Conservation (phyloP, 2,888 invertebrate species). For the Oscheius sp. region DNA sequence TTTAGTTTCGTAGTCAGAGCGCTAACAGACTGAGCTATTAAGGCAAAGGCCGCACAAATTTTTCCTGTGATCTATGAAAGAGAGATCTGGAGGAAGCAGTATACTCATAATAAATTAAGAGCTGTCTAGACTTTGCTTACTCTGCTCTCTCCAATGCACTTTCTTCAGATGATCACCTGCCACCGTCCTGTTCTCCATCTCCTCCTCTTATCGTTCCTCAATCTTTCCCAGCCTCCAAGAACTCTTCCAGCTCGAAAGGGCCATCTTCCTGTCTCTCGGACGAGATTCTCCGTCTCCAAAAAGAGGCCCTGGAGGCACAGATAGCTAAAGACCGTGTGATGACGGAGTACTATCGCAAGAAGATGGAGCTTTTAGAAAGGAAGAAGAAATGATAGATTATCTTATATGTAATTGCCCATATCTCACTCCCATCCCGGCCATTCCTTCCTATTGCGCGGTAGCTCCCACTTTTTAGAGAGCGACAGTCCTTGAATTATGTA, state of each 20-base stretch:
- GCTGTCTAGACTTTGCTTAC: too few species aligned
- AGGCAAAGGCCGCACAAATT: too few species aligned
- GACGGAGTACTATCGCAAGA: conserved; percentile 1
- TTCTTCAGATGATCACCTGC: too few species aligned
- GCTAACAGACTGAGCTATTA: too few species aligned
- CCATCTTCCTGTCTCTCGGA: neutral
- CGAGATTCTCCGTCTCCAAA: neutral
- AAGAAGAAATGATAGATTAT: neutral
- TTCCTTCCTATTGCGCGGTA: neutral
- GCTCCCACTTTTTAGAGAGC: neutral
- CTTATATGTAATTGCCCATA: neutral
- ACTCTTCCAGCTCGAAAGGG: too few species aligned
- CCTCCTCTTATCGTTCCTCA: neutral
- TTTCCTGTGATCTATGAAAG: too few species aligned
- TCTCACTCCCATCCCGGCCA: conserved; percentile 10
- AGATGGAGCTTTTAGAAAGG: conserved; percentile 14
- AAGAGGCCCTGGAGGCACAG: conserved; percentile 13
- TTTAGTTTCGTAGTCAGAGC: too few species aligned
- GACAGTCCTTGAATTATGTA: neutral
- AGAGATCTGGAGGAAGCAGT: too few species aligned
- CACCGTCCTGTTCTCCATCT: neutral
- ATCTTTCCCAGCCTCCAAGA: neutral
- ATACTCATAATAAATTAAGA: too few species aligned
- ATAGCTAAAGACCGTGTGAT: conserved; percentile 13
- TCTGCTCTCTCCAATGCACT: too few species aligned